These are phyloP conservation scores for Alexandromys fortis DNA, from an alignment of 2,113 vertebrate genomes.

Conservation along the genomic window DNA sequence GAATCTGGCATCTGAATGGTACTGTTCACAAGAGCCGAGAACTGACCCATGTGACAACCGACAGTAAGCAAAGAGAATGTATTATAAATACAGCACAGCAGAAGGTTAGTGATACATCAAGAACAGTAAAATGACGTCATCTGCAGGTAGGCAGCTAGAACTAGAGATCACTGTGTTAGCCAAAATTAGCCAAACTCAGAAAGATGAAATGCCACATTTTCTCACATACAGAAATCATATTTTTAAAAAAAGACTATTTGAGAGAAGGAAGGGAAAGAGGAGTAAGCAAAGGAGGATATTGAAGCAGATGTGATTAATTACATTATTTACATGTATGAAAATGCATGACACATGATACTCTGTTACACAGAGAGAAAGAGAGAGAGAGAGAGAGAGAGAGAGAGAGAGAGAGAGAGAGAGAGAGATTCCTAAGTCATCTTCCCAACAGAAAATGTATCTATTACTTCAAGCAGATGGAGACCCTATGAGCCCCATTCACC, in stretches of 20 bases:
- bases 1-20: neutral
- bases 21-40: neutral
- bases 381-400: no score
- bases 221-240: neutral
- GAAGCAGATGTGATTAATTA: neutral
- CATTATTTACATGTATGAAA: neutral
- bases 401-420: no score
- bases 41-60: neutral
- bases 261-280: neutral
- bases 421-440: neutral
- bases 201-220: neutral
- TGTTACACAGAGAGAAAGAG: no score
- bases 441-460: neutral
- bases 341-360: no score
- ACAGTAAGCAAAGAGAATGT: neutral
- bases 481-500: neutral
- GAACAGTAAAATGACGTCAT: neutral
- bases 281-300: no score
- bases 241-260: neutral
- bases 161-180: neutral
- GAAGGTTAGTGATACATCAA: neutral
- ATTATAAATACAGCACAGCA: neutral
- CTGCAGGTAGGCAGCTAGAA: neutral
- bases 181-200: neutral
- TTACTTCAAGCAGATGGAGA: constrained; percentile 27